These are phyloP conservation scores for Netelia virgata DNA, from an alignment of 2,888 invertebrate species.

Conservation along the genomic window DNA sequence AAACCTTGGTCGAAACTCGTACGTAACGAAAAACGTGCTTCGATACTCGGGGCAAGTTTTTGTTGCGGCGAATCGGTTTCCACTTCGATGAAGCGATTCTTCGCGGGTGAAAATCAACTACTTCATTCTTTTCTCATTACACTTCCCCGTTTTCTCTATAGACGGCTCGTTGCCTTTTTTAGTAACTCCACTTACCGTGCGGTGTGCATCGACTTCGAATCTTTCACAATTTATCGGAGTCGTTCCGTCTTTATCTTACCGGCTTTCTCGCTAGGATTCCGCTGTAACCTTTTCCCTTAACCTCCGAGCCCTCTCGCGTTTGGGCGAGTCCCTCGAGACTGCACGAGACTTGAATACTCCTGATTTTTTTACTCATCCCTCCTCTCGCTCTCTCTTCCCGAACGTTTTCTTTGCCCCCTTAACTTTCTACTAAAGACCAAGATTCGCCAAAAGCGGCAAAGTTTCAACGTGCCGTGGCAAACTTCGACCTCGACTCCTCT, in stretches of 20 bases:
- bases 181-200: constrained; percentile 12
- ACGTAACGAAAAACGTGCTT: no score
- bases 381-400: background rate
- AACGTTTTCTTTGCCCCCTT: constrained; percentile 1
- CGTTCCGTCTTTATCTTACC: constrained; percentile 4
- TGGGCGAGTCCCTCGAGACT: constrained; percentile 35
- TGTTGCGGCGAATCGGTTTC: constrained; percentile 43
- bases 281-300: constrained; percentile 11
- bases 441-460: constrained; percentile 34
- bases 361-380: background rate
- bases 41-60: constrained; percentile 41
- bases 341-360: constrained; percentile 59
- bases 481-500: constrained; percentile 33
- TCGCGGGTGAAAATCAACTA: constrained; percentile 55
- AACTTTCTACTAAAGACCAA: constrained; percentile 32
- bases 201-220: constrained; percentile 48
- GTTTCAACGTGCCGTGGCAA: constrained; percentile 39
- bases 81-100: constrained; percentile 28
- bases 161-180: constrained; percentile 2
- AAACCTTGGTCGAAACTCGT: no score
- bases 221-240: constrained; percentile 55
- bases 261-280: background rate
- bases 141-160: constrained; percentile 27
- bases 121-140: constrained; percentile 51
- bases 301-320: background rate